Evolutionary conservation across 1,140 invertebrate species (phyloP).

Genomic region (Zaprionus lachaisei): DNA sequence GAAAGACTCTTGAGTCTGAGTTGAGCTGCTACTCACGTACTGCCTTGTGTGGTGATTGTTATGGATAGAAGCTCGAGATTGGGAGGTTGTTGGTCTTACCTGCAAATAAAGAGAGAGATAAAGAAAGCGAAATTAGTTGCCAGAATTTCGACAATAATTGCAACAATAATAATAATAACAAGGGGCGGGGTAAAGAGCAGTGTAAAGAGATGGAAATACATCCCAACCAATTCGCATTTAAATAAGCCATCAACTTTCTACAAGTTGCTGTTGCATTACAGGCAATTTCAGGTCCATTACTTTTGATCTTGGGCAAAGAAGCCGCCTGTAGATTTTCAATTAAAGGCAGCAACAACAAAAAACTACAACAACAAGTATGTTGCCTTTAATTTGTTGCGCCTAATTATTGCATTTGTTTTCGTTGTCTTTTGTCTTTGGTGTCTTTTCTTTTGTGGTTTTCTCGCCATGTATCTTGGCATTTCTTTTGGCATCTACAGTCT

Average conservation of each 20-base stretch:
- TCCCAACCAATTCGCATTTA: slow-evolving; percentile 50
- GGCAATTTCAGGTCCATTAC: slow-evolving; percentile 34
- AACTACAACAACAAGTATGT: slow-evolving; percentile 27
- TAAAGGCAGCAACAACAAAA: slow-evolving; percentile 39
- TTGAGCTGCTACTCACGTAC: slow-evolving; percentile 55
- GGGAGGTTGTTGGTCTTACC: slow-evolving; percentile 52
- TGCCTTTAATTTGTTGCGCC: slow-evolving; percentile 52
- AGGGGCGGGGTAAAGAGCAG: slow-evolving; percentile 11
- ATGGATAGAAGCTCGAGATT: slow-evolving; percentile 5
- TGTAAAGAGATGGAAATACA: slow-evolving; percentile 49
- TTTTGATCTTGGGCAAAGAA: slow-evolving; percentile 42
- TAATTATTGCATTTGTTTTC: slow-evolving; percentile 75
- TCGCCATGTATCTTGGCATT: slow-evolving; percentile 4
- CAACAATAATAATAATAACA: slow-evolving; percentile 36
- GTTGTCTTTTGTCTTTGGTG: slow-evolving; percentile 45
- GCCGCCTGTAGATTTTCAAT: slow-evolving; percentile 49
- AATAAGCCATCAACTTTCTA: slow-evolving; percentile 63
- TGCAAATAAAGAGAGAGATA: slow-evolving; percentile 52
- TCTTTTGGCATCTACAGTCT: slow-evolving; percentile 37
- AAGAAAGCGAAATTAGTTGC: slow-evolving; percentile 78
- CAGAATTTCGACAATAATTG: slow-evolving; percentile 34
- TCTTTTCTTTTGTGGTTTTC: slow-evolving; percentile 25
- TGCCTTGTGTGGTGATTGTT: slow-evolving; percentile 56
- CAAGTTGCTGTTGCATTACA: slow-evolving; percentile 25
- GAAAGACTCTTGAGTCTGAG: slow-evolving; percentile 4